Evolutionary conservation across 2,888 invertebrate genomes (phyloP).

Genomic region (Melipona beecheii): DNA sequence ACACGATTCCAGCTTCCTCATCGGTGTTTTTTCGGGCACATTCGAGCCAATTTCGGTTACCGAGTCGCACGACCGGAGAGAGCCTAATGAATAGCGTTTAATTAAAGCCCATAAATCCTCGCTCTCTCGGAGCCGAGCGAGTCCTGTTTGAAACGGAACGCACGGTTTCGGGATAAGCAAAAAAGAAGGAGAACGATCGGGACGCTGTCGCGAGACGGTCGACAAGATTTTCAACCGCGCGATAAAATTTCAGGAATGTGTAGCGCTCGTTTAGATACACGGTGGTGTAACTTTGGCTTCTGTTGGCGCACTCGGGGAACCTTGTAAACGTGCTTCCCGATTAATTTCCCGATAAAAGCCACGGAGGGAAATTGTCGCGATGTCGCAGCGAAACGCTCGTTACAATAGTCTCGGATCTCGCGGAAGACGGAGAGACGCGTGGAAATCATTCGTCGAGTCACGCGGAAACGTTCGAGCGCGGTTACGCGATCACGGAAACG

Average conservation of each 20-base stretch:
- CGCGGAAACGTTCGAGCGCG: background rate
- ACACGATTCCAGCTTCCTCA: constrained; percentile 58
- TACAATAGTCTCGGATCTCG: background rate
- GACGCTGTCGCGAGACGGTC: constrained; percentile 50
- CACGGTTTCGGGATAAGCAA: constrained; percentile 18
- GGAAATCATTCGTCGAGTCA: background rate
- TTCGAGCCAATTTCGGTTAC: constrained; percentile 64
- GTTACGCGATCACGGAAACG: constrained; percentile 9
- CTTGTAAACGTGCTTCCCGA: constrained; percentile 29
- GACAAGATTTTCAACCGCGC: constrained; percentile 52
- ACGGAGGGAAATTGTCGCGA: background rate
- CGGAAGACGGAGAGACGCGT: background rate
- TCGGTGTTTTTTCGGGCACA: constrained; percentile 64
- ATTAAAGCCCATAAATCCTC: constrained; percentile 71
- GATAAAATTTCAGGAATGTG: constrained; percentile 67
- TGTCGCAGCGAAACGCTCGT: background rate
- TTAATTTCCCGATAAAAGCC: constrained; percentile 9
- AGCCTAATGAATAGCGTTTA: constrained; percentile 73
- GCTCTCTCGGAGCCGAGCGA: constrained; percentile 3
- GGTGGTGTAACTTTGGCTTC: constrained; percentile 23
- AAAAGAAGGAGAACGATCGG: constrained; percentile 31
- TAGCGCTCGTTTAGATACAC: constrained; percentile 44
- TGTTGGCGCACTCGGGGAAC: constrained; percentile 9
- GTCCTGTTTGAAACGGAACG: constrained; percentile 36
- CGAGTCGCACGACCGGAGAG: constrained; percentile 52